Evolutionary conservation across 2,797 vertebrate species (phyloP), one percentile per base, ranked within the genome.

Genomic region (Sebastolobus alascanus): DNA sequence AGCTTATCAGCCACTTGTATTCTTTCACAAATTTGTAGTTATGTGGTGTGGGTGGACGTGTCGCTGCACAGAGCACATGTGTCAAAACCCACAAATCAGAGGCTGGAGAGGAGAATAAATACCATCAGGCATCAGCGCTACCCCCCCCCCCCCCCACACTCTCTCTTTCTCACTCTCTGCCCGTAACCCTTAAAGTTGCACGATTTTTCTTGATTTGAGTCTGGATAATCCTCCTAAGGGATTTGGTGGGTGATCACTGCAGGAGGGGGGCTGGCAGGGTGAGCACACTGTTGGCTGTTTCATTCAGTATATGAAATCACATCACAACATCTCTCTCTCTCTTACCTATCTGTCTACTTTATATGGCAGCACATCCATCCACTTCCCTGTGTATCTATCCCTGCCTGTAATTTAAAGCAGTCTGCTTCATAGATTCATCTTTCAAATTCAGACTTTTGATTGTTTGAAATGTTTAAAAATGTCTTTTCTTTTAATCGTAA

Each of bases 211-310:
- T 94, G 93, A 94, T 94, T 96, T 96, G 92, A 91, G 80, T 93
- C 90, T 72, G 61, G 92, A 93, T 96, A 95, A 97, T 97, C 95
- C 95, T 96, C 94, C 96, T 96, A 95, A 94, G 95, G 94, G 96
- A 96, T 96, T 97, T 96, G 91, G 92, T 93, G 88, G 92, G 93
- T 89, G 94, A 96, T 97, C 94, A 91, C 75, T 61, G 84, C 75
- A 61, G 79, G 89, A 87, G 89, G 46, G 46, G 46, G 94, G 81
- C 79, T 27, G 77, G 72, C 75, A 37, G 80, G 70, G 79, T 22
- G 84, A 78, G 63, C 74, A 63, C 86, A 75, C 82, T 86, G 86
- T 75, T 65, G 74, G 85, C 84, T 77, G 90, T 86, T 93, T 95
- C 91, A 88, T 87, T 92, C 83, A 90, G 55, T 55, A 65, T 83